Evolutionary conservation across 1,140 invertebrate genomes (phyloP).

Genomic region (Halesus radiatus): DNA sequence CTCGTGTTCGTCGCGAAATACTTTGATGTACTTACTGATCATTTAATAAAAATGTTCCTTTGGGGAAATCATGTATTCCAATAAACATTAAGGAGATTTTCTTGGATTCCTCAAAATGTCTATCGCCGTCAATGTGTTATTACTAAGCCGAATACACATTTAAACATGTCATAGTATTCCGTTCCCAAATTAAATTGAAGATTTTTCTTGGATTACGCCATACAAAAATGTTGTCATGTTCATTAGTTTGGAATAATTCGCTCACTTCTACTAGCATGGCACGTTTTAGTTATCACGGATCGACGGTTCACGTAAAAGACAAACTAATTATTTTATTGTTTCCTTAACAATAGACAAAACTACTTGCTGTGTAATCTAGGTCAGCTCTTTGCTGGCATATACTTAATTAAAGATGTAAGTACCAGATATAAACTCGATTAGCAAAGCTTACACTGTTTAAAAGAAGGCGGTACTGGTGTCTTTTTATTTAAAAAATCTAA

Average conservation of each 20-base stretch:
- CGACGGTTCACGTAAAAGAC: background rate
- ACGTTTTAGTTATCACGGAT: background rate
- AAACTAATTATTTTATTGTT: background rate
- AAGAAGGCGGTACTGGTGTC: too few relatives aligned
- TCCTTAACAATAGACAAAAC: background rate
- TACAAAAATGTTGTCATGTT: background rate
- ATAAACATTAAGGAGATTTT: background rate
- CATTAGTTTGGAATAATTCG: background rate
- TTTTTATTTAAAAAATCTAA: too few relatives aligned
- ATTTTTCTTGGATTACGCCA: background rate
- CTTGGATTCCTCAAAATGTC: background rate
- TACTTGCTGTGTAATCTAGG: too few relatives aligned
- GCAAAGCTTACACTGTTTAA: too few relatives aligned
- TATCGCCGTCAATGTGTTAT: background rate
- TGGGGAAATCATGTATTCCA: constrained; percentile 12
- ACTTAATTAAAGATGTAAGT: too few relatives aligned
- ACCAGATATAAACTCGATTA: too few relatives aligned
- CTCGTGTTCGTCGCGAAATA: background rate
- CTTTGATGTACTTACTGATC: background rate
- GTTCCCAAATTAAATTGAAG: background rate
- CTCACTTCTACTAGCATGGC: background rate
- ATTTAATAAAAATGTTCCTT: constrained; percentile 10
- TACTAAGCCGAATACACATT: background rate
- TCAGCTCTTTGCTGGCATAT: too few relatives aligned
- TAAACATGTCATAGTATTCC: background rate